Conservation (phyloP, 2,113 vertebrate genomes). For the Nematolebias whitei region DNA sequence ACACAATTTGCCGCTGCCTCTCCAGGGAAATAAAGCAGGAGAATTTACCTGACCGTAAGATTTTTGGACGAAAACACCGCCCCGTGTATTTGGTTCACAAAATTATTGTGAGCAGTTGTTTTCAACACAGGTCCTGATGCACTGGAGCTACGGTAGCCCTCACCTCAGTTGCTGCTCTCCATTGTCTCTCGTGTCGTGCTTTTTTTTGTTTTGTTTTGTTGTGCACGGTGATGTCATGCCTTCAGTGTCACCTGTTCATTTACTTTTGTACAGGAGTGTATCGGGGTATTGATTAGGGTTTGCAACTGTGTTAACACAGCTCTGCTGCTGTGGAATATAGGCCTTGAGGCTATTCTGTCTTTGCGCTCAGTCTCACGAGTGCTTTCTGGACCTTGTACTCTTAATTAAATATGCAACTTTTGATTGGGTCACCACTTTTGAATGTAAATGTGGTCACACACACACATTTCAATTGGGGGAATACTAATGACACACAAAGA, state of each 20-base stretch:
- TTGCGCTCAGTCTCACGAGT: slow-evolving; percentile 84
- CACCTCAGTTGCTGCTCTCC: neutral
- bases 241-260: slow-evolving; percentile 86
- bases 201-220: slow-evolving; percentile 74
- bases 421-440: slow-evolving; percentile 90
- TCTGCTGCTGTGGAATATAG: slow-evolving; percentile 89
- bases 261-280: slow-evolving; percentile 77
- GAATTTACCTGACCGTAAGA: too few relatives aligned
- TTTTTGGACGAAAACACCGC: too few relatives aligned
- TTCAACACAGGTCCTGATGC: too few relatives aligned
- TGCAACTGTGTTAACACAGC: slow-evolving; percentile 88
- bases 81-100: too few relatives aligned
- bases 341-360: slow-evolving; percentile 87
- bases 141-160: too few relatives aligned
- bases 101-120: too few relatives aligned
- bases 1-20: too few relatives aligned
- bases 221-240: slow-evolving; percentile 86
- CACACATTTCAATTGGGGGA: slow-evolving; percentile 90
- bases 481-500: slow-evolving; percentile 90
- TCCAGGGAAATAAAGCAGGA: too few relatives aligned
- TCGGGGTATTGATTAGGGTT: slow-evolving; percentile 85
- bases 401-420: slow-evolving; percentile 98
- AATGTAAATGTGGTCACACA: slow-evolving; percentile 89
- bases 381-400: slow-evolving; percentile 90
- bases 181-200: neutral